These are phyloP conservation scores for Neodiprion fabricii DNA, from an alignment of 1,140 invertebrate genomes.

Conservation along the genomic window DNA sequence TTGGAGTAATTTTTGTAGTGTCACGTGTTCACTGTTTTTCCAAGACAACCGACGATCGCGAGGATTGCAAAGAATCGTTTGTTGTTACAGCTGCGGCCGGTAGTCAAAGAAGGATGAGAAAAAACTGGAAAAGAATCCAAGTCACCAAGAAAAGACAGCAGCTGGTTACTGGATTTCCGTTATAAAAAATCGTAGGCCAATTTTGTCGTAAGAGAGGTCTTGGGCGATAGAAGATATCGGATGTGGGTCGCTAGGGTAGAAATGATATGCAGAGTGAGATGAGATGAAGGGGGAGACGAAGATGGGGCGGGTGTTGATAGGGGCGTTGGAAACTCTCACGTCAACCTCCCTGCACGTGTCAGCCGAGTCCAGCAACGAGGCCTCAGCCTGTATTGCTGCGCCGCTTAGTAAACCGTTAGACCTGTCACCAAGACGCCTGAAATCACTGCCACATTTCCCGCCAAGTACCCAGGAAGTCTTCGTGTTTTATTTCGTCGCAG, in stretches of 20 bases:
- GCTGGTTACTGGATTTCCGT: neutral
- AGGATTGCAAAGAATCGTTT: too few relatives aligned
- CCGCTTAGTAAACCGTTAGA: neutral
- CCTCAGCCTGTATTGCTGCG: neutral
- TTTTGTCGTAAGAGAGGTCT: neutral
- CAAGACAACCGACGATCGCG: too few relatives aligned
- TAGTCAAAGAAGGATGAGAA: too few relatives aligned
- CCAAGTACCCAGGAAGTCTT: neutral
- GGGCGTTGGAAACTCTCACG: neutral
- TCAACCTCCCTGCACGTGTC: neutral
- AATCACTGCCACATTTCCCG: neutral
- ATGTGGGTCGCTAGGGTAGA: neutral
- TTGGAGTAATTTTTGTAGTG: too few relatives aligned
- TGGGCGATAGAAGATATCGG: neutral
- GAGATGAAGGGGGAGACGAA: conserved; percentile 13
- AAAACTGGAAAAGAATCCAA: too few relatives aligned
- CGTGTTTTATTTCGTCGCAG: neutral
- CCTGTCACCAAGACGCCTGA: neutral
- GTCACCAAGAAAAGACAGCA: too few relatives aligned
- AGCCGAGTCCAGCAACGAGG: conserved; percentile 1
- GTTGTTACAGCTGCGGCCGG: too few relatives aligned
- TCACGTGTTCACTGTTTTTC: too few relatives aligned
- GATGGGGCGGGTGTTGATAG: conserved; percentile 7
- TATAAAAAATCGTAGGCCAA: neutral
- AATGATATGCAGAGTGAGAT: conserved; percentile 11